Evolutionary conservation across 2,888 invertebrate species (phyloP).

Genomic region (Myopa tessellatipennis): DNA sequence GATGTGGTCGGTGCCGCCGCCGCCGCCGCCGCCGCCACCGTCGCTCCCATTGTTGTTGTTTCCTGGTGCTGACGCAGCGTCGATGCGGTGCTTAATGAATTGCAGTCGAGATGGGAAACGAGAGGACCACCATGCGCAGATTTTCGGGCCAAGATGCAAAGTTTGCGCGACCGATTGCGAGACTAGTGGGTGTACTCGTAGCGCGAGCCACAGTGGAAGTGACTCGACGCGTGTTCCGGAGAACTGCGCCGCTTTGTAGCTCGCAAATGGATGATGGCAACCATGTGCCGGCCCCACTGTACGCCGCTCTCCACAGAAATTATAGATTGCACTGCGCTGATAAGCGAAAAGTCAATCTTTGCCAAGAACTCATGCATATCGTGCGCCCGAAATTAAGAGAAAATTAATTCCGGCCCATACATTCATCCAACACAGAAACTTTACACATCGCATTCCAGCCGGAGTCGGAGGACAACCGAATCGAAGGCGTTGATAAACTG

Average conservation of each 20-base stretch:
- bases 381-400: slow-evolving; percentile 31
- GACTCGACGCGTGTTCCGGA: not conserved
- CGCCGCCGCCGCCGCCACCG: not conserved
- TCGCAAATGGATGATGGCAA: no score
- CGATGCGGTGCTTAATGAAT: slow-evolving; percentile 18
- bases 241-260: not conserved
- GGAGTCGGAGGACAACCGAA: slow-evolving; percentile 19
- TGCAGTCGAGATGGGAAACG: not conserved
- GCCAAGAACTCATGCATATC: slow-evolving; percentile 32
- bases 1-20: slow-evolving; percentile 15
- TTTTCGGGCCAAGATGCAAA: slow-evolving; percentile 32
- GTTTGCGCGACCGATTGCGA: not conserved
- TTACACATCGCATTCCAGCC: no score
- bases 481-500: slow-evolving; percentile 38
- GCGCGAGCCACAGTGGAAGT: slow-evolving; percentile 11
- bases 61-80: slow-evolving; percentile 4
- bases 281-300: not conserved
- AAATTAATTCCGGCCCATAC: slow-evolving; percentile 25
- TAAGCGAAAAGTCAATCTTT: slow-evolving; percentile 32
- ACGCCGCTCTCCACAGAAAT: not conserved
- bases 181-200: slow-evolving; percentile 22
- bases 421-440: not conserved
- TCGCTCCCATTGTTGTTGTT: slow-evolving; percentile 17
- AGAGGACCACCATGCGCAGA: slow-evolving; percentile 35
- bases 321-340: slow-evolving; percentile 28